These are phyloP conservation scores for Ptychoptera contaminata DNA, from an alignment of 2,888 invertebrate genomes.

Conservation along the genomic window DNA sequence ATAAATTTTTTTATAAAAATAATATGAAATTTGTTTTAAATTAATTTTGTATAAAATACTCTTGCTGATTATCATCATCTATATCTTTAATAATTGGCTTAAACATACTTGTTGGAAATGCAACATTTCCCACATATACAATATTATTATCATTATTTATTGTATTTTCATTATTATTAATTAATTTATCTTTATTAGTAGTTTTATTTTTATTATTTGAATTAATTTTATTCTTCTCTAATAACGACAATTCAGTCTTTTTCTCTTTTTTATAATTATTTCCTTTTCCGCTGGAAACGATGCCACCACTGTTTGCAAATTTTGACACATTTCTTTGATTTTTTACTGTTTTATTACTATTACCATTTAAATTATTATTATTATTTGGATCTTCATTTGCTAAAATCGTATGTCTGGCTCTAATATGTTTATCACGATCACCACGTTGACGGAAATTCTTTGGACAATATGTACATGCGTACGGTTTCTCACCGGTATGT, in stretches of 20 bases:
- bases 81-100: slow-evolving; percentile 17
- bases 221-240: too few relatives aligned
- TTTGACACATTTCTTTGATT: neutral
- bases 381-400: neutral
- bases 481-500: slow-evolving; percentile 42
- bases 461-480: slow-evolving; percentile 35
- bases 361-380: neutral
- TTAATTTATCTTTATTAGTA: slow-evolving; percentile 9
- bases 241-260: too few relatives aligned
- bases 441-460: slow-evolving; percentile 39
- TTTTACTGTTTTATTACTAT: slow-evolving; percentile 4
- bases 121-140: slow-evolving; percentile 17
- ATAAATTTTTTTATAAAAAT: neutral
- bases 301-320: too few relatives aligned
- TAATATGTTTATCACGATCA: slow-evolving; percentile 39
- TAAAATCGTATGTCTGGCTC: slow-evolving; percentile 33
- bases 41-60: neutral
- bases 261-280: too few relatives aligned
- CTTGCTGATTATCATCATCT: slow-evolving; percentile 9
- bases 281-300: too few relatives aligned
- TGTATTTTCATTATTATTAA: neutral
- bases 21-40: neutral
- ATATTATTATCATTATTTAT: slow-evolving; percentile 11
- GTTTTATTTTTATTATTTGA: too few relatives aligned
- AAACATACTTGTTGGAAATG: slow-evolving; percentile 20